Conservation (phyloP, 37 sponge, comb jelly and placozoan genomes). For the Beroe forskalii region DNA sequence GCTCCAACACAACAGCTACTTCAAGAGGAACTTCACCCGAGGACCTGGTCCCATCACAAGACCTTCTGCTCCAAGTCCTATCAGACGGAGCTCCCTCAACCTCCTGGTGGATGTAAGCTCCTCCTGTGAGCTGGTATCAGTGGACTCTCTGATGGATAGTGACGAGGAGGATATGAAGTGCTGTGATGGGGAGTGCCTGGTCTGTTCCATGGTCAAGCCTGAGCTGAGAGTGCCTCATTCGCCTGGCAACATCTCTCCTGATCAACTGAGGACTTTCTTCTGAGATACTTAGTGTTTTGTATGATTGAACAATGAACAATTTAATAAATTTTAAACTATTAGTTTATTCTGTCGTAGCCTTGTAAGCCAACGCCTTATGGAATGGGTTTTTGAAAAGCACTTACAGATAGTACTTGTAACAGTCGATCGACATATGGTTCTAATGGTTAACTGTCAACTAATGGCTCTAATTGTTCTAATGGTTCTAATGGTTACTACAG, state of each 20-base stretch:
- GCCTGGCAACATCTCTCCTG: background rate
- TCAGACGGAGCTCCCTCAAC: background rate
- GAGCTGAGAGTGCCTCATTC: background rate
- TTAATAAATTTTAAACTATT: too few species aligned
- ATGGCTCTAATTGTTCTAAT: too few species aligned
- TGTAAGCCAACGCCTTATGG: too few species aligned
- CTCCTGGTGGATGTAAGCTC: background rate
- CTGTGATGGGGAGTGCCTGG: background rate
- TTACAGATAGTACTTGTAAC: too few species aligned
- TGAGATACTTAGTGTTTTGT: too few species aligned
- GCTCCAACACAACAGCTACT: background rate
- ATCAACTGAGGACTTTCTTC: background rate
- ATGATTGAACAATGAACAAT: too few species aligned
- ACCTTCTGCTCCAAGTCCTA: background rate
- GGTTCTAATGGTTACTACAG: too few species aligned
- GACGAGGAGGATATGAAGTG: background rate
- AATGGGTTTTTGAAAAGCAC: too few species aligned
- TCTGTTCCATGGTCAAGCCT: background rate
- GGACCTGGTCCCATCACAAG: background rate
- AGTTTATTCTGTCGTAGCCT: too few species aligned
- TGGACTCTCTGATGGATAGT: background rate
- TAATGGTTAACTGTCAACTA: too few species aligned
- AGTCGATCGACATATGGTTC: too few species aligned
- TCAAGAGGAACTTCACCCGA: background rate
- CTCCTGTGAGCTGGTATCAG: background rate